These are phyloP conservation scores for Malacoraja senta DNA, from an alignment of 2,797 vertebrate species.

Conservation along the genomic window DNA sequence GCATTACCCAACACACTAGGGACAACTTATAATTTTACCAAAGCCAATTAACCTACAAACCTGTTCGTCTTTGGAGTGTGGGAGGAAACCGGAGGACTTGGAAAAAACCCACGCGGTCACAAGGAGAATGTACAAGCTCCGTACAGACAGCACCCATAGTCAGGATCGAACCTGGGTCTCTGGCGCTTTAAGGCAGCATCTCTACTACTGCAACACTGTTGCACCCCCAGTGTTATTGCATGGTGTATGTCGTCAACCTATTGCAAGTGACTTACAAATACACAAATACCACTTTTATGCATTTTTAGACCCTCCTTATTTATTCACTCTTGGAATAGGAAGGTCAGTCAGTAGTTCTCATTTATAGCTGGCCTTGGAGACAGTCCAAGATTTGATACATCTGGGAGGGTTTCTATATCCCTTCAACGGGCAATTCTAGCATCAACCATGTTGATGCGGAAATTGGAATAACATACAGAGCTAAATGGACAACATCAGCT, in stretches of 20 bases:
- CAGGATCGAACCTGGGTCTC: too few species aligned
- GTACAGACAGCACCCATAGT: too few species aligned
- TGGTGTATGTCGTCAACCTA: not conserved
- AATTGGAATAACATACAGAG: not conserved
- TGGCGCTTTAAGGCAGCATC: too few species aligned
- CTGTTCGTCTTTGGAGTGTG: too few species aligned
- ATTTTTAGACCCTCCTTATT: not conserved
- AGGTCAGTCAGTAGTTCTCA: not conserved
- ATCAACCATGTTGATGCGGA: not conserved
- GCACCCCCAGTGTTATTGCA: not conserved
- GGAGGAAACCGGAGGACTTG: too few species aligned
- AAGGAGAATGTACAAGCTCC: too few species aligned
- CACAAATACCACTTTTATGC: not conserved
- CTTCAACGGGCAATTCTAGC: not conserved
- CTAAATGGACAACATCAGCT: not conserved
- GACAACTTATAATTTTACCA: too few species aligned
- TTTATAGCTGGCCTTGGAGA: not conserved
- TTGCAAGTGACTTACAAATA: not conserved
- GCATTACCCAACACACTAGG: too few species aligned
- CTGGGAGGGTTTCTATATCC: not conserved
- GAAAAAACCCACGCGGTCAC: too few species aligned
- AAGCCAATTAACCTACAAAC: too few species aligned
- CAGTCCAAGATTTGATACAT: not conserved
- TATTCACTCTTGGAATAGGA: not conserved
- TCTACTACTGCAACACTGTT: too few species aligned